phyloP scores from a whole-genome alignment of 2,797 vertebrate genomes.

The Lagodon rhomboides region DNA sequence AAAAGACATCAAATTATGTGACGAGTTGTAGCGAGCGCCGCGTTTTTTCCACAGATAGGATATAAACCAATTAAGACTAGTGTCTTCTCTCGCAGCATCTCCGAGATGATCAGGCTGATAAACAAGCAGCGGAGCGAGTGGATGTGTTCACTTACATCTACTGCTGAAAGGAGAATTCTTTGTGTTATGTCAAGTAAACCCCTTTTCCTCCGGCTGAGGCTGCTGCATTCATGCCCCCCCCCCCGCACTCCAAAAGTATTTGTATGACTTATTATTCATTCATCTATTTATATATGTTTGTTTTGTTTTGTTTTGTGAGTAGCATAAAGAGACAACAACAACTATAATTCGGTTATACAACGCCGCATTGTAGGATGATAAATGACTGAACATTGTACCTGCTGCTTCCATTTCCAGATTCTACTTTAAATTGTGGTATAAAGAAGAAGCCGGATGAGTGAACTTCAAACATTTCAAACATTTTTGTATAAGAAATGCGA shows the following conservation, averaged over 20 bases:
- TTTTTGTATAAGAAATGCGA: slow-evolving; percentile 3
- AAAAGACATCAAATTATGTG: slow-evolving; percentile 51
- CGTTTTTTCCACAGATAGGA: slow-evolving; percentile 46
- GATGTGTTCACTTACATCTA: slow-evolving; percentile 35
- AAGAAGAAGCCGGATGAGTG: slow-evolving; percentile 10
- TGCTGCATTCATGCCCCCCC: no score
- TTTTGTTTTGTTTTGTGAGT: no score
- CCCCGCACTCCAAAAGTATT: no score
- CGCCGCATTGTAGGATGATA: no score
- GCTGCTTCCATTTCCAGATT: slow-evolving; percentile 4
- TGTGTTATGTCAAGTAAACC: slow-evolving; percentile 20
- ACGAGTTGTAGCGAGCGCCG: slow-evolving; percentile 29
- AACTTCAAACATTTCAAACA: slow-evolving; percentile 11
- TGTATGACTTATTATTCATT: no score
- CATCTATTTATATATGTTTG: no score
- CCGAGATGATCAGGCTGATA: slow-evolving; percentile 49
- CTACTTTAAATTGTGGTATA: slow-evolving; percentile 22
- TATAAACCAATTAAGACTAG: slow-evolving; percentile 50
- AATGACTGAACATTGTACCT: no score
- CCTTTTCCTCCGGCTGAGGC: no score
- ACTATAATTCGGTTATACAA: no score
- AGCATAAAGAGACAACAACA: no score
- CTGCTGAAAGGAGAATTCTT: slow-evolving; percentile 9
- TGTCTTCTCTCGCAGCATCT: slow-evolving; percentile 34
- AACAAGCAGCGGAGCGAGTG: slow-evolving; percentile 24